Conservation (phyloP, 1,140 invertebrate species). For the Drosophila tristis region DNA sequence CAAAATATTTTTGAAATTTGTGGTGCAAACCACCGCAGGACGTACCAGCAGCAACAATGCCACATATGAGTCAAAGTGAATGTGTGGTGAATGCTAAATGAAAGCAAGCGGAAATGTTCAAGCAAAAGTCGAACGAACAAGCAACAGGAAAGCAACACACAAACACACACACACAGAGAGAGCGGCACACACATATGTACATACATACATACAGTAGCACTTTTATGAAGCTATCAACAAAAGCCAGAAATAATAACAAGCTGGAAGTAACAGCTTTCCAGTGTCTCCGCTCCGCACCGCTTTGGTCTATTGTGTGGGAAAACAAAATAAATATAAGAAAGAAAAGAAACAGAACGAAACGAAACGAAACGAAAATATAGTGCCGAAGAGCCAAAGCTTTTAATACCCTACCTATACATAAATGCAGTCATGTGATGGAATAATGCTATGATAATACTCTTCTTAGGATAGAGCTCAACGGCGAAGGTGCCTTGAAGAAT, state of each 20-base stretch:
- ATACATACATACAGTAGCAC: conserved; percentile 25
- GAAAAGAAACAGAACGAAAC: too few relatives aligned
- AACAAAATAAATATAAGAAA: too few relatives aligned
- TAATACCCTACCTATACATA: not conserved
- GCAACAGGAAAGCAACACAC: conserved; percentile 60
- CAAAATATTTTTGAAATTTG: conserved; percentile 27
- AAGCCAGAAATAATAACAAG: conserved; percentile 69
- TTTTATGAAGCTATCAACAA: conserved; percentile 64
- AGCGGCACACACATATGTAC: conserved; percentile 26
- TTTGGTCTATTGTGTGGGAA: conserved; percentile 39
- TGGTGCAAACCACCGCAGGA: conserved; percentile 16
- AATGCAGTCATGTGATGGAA: too few relatives aligned
- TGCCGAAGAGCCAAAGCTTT: too few relatives aligned
- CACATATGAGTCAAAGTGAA: conserved; percentile 24
- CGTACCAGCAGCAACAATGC: conserved; percentile 5
- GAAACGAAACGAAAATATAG: too few relatives aligned
- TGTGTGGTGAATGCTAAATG: conserved; percentile 58
- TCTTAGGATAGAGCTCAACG: too few relatives aligned
- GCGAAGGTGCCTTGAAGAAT: too few relatives aligned
- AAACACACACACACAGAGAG: conserved; percentile 25
- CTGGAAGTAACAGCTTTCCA: conserved; percentile 53
- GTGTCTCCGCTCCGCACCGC: conserved; percentile 30
- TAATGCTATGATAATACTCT: too few relatives aligned
- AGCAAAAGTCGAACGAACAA: conserved; percentile 64
- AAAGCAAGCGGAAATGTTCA: conserved; percentile 74